A percentile compares a stretch with the other conserved stretches of the same genome.
Conservation (phyloP, 2,113 vertebrate genomes). For the Ammodytes dubius region DNA sequence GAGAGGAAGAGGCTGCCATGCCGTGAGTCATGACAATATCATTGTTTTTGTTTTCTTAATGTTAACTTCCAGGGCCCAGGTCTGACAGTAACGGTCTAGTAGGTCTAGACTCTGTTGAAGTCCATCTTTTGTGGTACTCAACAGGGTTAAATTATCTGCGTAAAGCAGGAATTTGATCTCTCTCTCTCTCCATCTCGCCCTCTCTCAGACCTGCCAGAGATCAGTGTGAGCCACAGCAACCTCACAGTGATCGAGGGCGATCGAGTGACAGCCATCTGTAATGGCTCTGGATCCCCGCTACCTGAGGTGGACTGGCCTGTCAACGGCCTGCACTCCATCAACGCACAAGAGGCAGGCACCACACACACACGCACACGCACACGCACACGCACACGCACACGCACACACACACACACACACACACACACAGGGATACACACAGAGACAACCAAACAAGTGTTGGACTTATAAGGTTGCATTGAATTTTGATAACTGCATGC, state of each 20-base stretch:
- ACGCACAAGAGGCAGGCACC: conserved; percentile 87
- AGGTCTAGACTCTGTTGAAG: no score
- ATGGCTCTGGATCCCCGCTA: conserved; percentile 91
- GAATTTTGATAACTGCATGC: not conserved
- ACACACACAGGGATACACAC: not conserved
- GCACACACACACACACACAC: conserved; percentile 5
- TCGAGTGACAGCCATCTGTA: conserved; percentile 90
- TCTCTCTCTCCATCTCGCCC: not conserved
- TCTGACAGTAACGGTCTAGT: no score
- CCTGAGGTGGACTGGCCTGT: conserved; percentile 96
- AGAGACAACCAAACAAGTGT: no score
- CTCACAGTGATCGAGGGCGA: conserved; percentile 93
- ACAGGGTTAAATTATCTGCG: no score
- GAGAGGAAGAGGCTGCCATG: no score
- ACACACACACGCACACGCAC: conserved; percentile 26
- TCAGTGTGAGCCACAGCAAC: conserved; percentile 93
- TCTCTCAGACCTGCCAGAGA: conserved; percentile 90
- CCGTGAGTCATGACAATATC: no score
- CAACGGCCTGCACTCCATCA: conserved; percentile 89
- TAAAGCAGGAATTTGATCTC: no score
- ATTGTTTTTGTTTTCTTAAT: no score
- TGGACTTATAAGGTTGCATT: not conserved
- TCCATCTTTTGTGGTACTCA: no score
- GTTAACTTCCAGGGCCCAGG: no score
- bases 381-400: conserved; percentile 12